Conservation (phyloP, 2,113 vertebrate species). For the Psophia crepitans region DNA sequence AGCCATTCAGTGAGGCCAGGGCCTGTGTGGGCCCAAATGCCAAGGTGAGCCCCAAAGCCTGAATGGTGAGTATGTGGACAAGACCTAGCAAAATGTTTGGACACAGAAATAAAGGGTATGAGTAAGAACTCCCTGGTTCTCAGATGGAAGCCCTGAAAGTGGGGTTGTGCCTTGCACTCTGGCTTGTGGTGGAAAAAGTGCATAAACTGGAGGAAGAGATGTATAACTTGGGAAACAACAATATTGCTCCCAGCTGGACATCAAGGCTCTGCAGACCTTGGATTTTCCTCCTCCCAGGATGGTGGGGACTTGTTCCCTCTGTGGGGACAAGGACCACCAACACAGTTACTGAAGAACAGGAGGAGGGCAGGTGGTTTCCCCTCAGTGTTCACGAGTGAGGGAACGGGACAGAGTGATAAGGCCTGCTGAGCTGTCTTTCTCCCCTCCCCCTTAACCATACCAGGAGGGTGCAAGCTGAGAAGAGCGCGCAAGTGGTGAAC, state of each 20-base stretch:
- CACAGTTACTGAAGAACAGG: neutral
- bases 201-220: neutral
- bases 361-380: neutral
- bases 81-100: neutral
- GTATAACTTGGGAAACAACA: accelerated
- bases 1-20: neutral
- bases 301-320: neutral
- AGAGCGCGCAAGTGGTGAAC: neutral
- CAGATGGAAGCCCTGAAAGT: neutral
- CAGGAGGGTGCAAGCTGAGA: neutral
- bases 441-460: neutral
- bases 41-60: accelerated
- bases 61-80: accelerated
- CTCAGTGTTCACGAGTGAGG: accelerated
- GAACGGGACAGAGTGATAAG: accelerated
- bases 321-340: accelerated
- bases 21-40: accelerated
- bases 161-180: neutral
- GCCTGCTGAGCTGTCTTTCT: neutral
- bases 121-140: neutral
- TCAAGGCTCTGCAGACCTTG: neutral
- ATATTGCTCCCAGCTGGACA: neutral
- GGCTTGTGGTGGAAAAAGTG: neutral
- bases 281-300: neutral
- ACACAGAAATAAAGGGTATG: neutral